Evolutionary conservation across 2,113 vertebrate species (phyloP).

Genomic region (Copsychus sechellarum): DNA sequence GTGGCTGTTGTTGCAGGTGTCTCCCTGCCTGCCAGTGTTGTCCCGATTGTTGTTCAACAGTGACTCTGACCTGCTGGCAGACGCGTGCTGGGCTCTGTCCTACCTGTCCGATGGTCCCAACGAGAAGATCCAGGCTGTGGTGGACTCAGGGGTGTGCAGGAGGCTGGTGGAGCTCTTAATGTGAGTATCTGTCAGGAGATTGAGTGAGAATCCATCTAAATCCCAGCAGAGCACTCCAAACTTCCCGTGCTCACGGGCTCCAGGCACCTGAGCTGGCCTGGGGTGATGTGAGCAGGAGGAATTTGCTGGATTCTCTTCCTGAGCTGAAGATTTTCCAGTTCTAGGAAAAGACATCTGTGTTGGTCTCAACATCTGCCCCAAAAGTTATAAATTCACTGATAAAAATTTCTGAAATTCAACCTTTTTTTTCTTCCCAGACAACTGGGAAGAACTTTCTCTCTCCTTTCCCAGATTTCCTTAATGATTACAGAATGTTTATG

Average conservation of each 20-base stretch:
- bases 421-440: neutral
- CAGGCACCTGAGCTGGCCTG: no score
- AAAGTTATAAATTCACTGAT: neutral
- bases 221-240: fast-evolving
- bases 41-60: conserved; percentile 96
- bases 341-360: neutral
- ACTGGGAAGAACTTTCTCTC: neutral
- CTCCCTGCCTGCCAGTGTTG: conserved; percentile 93
- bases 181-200: conserved; percentile 72
- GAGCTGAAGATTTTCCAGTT: neutral
- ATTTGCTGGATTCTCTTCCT: neutral
- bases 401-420: neutral
- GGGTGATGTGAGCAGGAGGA: no score
- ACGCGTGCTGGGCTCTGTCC: conserved; percentile 97
- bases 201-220: fast-evolving
- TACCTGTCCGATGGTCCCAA: conserved; percentile 98
- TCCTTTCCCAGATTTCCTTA: neutral
- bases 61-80: conserved; percentile 94
- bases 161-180: conserved; percentile 95
- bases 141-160: conserved; percentile 95
- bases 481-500: neutral
- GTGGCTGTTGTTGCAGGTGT: conserved; percentile 80
- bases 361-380: neutral
- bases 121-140: conserved; percentile 98
- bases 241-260: neutral